Evolutionary conservation across 2,888 invertebrate species (phyloP).

Genomic region (Xylota segnis): DNA sequence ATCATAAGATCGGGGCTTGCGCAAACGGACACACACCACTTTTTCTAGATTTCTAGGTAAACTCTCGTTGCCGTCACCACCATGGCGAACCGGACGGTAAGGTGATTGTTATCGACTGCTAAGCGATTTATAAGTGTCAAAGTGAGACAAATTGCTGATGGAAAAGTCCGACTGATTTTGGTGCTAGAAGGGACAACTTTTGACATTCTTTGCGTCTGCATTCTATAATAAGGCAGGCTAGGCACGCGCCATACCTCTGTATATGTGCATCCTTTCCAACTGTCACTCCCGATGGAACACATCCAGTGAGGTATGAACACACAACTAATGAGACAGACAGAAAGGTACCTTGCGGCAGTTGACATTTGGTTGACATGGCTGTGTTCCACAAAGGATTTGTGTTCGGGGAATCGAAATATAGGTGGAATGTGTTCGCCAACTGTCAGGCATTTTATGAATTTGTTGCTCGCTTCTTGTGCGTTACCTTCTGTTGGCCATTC

Average conservation of each 20-base stretch:
- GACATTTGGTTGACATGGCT: conserved; percentile 32
- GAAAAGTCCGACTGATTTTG: conserved; percentile 16
- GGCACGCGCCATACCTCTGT: neutral
- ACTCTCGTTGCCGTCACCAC: conserved; percentile 18
- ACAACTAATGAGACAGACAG: neutral
- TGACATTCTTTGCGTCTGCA: conserved; percentile 7
- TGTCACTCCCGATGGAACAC: neutral
- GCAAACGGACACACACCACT: conserved; percentile 37
- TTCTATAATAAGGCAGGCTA: neutral
- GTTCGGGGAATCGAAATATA: conserved; percentile 19
- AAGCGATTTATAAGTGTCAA: conserved; percentile 56
- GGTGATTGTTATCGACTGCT: conserved; percentile 51
- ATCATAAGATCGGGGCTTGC: conserved; percentile 26
- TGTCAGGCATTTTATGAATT: conserved; percentile 42
- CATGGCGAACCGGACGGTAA: neutral
- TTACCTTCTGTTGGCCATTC: conserved; percentile 41
- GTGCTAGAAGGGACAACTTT: conserved; percentile 9
- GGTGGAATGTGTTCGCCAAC: conserved; percentile 50
- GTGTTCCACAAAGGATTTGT: conserved; percentile 1
- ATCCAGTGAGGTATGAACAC: neutral
- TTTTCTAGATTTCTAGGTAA: conserved; percentile 40
- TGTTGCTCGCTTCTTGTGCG: conserved; percentile 28
- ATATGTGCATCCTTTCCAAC: conserved; percentile 21
- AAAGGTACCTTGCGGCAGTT: conserved; percentile 25
- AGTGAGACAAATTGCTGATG: conserved; percentile 61